Conservation (phyloP, 2,797 vertebrate genomes). For the Fundulus diaphanus region DNA sequence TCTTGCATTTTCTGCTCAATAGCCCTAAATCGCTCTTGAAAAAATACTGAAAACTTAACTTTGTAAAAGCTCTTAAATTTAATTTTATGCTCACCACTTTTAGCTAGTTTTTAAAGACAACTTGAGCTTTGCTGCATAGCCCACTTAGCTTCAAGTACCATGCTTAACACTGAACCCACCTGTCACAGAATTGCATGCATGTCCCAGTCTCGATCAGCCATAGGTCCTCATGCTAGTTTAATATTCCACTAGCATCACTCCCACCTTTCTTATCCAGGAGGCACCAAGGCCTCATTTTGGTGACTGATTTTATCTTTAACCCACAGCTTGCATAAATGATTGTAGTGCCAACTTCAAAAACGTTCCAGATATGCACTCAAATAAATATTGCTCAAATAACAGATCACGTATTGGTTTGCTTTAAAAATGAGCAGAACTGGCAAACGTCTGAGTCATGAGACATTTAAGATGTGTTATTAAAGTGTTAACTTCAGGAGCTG, state of each 20-base stretch:
- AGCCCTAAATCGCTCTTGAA: not conserved
- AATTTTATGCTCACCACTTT: not conserved
- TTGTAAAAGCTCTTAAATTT: not conserved
- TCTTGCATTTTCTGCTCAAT: conserved; percentile 1
- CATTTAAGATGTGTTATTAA: not conserved
- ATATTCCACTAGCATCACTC: conserved; percentile 39
- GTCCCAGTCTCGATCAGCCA: conserved; percentile 5
- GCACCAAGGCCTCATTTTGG: conserved; percentile 10
- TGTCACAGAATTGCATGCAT: conserved; percentile 3
- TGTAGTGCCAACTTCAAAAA: not conserved
- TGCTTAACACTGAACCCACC: conserved; percentile 6
- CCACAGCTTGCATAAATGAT: not conserved
- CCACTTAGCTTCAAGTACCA: not conserved
- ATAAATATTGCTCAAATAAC: no score
- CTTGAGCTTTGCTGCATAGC: not conserved
- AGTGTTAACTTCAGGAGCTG: no score
- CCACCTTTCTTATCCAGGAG: conserved; percentile 24
- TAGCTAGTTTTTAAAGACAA: not conserved
- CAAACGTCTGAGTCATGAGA: not conserved
- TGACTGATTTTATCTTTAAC: conserved; percentile 13
- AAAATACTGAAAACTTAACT: not conserved
- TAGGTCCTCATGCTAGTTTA: conserved; percentile 31
- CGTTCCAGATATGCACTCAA: not conserved
- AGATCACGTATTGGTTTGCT: no score
- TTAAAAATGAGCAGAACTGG: no score